A percentile compares a stretch with the other conserved stretches of the same genome.
phyloP scores from a whole-genome alignment of 64 coral and sea anemone genomes.

The Exaiptasia diaphana region DNA sequence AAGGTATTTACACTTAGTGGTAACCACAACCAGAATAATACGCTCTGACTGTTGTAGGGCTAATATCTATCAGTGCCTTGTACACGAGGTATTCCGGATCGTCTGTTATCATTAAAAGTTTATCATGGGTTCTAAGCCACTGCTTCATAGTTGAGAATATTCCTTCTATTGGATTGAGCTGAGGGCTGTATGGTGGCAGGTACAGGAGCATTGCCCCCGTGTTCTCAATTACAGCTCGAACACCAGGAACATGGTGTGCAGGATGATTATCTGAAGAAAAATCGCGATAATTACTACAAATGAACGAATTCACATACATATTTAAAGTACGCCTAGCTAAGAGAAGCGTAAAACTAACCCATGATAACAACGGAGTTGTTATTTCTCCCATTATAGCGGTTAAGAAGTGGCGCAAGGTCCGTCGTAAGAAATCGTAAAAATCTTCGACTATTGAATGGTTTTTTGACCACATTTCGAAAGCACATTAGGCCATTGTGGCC shows the following conservation, averaged over 20 bases:
- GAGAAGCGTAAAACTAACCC: neutral
- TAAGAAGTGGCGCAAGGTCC: neutral
- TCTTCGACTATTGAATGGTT: neutral
- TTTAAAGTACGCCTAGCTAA: neutral
- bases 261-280: conserved; percentile 34
- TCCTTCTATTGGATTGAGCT: conserved; percentile 40
- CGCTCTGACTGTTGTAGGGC: neutral
- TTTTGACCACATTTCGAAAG: neutral
- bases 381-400: neutral
- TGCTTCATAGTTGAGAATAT: neutral
- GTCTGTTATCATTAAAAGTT: neutral
- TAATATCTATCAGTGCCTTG: neutral
- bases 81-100: neutral
- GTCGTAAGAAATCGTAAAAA: neutral
- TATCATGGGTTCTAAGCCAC: conserved; percentile 5
- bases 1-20: too few relatives aligned
- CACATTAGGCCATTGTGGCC: neutral
- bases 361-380: neutral
- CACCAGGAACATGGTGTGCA: conserved; percentile 20
- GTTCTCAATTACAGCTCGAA: neutral
- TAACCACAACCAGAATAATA: too few relatives aligned
- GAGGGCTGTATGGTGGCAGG: conserved; percentile 28
- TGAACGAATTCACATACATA: neutral
- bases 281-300: neutral
- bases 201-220: conserved; percentile 19